Conservation (phyloP, 1,140 invertebrate species). For the Samia ricini region DNA sequence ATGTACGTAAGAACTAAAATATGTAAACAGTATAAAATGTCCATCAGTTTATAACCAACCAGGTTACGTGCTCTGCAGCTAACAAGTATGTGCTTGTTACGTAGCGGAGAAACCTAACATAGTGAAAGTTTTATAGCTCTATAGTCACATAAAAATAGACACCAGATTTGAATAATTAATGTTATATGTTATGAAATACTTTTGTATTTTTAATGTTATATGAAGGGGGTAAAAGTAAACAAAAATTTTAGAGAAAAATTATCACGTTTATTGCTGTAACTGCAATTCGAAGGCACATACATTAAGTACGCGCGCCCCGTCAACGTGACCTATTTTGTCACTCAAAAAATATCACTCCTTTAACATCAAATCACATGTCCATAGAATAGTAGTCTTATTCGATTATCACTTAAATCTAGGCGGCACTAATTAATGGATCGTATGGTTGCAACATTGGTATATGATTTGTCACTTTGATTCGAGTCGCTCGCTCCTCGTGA, state of each 20-base stretch:
- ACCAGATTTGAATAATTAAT: slow-evolving; percentile 34
- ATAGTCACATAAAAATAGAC: slow-evolving; percentile 45
- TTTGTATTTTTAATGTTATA: not conserved
- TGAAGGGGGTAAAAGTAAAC: slow-evolving; percentile 26
- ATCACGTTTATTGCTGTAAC: slow-evolving; percentile 72
- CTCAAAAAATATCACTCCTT: slow-evolving; percentile 45
- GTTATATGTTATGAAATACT: not conserved
- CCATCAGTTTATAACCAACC: not conserved
- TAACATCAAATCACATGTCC: slow-evolving; percentile 39
- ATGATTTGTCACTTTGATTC: slow-evolving; percentile 34
- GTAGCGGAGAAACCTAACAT: slow-evolving; percentile 58
- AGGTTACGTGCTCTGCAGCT: slow-evolving; percentile 28
- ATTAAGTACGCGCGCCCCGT: slow-evolving; percentile 65
- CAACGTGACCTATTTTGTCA: slow-evolving; percentile 64
- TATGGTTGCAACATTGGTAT: slow-evolving; percentile 58
- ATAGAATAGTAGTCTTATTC: slow-evolving; percentile 48
- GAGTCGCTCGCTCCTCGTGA: slow-evolving; percentile 74
- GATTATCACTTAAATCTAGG: slow-evolving; percentile 52
- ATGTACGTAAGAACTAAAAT: no score
- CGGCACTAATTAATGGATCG: slow-evolving; percentile 65
- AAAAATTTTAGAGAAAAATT: slow-evolving; percentile 58
- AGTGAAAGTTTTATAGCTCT: slow-evolving; percentile 64
- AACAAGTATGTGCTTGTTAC: slow-evolving; percentile 47
- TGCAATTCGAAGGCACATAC: slow-evolving; percentile 77
- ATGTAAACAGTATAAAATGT: not conserved